phyloP scores from a whole-genome alignment of 2,797 vertebrate genomes.

The Buphagus erythrorhynchus region DNA sequence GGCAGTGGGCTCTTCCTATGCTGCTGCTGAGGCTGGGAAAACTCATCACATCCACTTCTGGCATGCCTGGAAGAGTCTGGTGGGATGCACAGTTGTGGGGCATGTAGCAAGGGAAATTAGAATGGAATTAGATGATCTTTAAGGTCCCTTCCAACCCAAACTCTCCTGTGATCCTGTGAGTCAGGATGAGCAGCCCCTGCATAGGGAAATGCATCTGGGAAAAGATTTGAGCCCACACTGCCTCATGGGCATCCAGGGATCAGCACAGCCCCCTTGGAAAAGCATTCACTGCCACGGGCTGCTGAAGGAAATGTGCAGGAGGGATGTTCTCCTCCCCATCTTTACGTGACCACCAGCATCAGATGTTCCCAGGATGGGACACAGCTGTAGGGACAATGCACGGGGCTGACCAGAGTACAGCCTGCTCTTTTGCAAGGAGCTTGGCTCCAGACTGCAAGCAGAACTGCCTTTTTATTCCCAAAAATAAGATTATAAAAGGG shows the following conservation, averaged over 20 bases:
- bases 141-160: background rate
- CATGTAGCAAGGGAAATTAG: background rate
- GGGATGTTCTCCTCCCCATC: background rate
- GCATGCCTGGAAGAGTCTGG: background rate
- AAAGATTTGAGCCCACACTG: background rate
- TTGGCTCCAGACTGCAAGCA: background rate
- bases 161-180: background rate
- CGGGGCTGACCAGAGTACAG: background rate
- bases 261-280: background rate
- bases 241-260: fast-evolving
- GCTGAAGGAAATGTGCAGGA: background rate
- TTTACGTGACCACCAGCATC: background rate
- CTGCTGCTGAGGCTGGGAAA: background rate
- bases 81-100: background rate
- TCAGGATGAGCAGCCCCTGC: background rate
- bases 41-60: background rate
- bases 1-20: background rate
- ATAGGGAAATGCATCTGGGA: background rate
- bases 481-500: background rate
- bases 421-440: conserved; percentile 9
- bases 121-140: background rate
- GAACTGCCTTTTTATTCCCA: background rate
- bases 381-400: background rate
- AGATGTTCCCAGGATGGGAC: background rate
- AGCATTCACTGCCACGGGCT: background rate